Evolutionary conservation across 1,140 invertebrate genomes (phyloP), one percentile per base, ranked within the genome.

Genomic region (Sogatella furcifera): DNA sequence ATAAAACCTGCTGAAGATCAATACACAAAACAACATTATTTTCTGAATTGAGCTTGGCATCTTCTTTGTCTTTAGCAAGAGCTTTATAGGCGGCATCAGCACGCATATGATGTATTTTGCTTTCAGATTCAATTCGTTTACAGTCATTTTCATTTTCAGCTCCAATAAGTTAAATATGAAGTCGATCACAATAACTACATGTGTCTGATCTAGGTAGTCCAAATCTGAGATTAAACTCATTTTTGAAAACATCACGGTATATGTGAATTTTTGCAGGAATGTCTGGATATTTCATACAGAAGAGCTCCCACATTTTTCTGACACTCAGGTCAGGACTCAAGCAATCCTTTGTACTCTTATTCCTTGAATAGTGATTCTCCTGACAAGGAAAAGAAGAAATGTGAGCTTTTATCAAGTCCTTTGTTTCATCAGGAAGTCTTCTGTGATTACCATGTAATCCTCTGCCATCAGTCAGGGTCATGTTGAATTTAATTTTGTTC

Each of bases 1-100:
- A 31, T 5, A 59, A 21, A 5, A 59, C 58, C 38, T 59, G 46
- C n/a, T 59, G 58, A 34, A 59, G 17, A 21, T 59, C 58, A 6
- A 61, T 41, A 44, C 59, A 61, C 6, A 49, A n/a, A 5, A 49
- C 21, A 49, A 49, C 46, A 11, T 8, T 49, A 22, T 49, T 49
- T 44, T 42, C 19, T n/a, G n/a, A n/a, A n/a, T n/a, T n/a, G 42
- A 49, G 22, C 8, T 5, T 24, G 22, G 44, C 42, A 58, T 10
- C 5, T 19, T 5, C 49, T 44, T 22, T 58, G 22, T 58, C 44
- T 5, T 58, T 24, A 24, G 41, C 41, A 17, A 58, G 31, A 24
- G 57, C 19, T 1, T 58, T 44, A 9, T 49, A 58, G 1, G 44
- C 21, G 31, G 5, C 11, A 5, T 49, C 46, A 49, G 46, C 46